A percentile compares a stretch with the other conserved stretches of the same genome.
These are phyloP conservation scores for Conopomorpha cramerella DNA, from an alignment of 1,140 invertebrate genomes.

Conservation along the genomic window DNA sequence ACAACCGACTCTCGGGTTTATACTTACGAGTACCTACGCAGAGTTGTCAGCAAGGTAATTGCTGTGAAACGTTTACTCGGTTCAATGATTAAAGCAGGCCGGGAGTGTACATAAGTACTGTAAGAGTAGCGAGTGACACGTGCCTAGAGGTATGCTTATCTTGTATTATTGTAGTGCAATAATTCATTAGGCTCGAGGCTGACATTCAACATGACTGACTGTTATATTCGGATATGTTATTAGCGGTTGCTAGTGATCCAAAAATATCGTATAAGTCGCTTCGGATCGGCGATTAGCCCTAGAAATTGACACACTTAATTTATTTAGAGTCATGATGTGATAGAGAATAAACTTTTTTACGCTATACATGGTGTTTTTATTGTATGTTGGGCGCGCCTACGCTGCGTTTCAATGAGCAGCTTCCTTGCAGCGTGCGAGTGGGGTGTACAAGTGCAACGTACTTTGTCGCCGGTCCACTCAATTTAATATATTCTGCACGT, in stretches of 20 bases:
- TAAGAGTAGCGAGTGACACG: constrained; percentile 46
- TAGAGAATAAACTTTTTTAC: constrained; percentile 58
- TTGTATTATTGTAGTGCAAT: constrained; percentile 55
- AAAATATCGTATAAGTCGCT: constrained; percentile 12
- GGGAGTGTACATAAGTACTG: no score
- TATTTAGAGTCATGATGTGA: constrained; percentile 53
- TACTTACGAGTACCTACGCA: no score
- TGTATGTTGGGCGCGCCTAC: constrained; percentile 29
- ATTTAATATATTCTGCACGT: constrained; percentile 40
- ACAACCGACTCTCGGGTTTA: no score
- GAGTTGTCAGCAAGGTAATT: no score
- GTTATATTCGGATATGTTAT: constrained; percentile 14
- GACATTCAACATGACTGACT: no score
- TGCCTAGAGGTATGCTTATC: constrained; percentile 54
- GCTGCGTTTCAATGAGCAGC: constrained; percentile 27
- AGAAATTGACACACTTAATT: constrained; percentile 45
- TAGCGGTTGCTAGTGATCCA: background rate
- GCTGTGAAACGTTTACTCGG: no score
- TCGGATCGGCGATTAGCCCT: constrained; percentile 33
- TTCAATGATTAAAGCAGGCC: no score
- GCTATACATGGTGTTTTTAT: constrained; percentile 21
- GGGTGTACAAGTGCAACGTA: background rate
- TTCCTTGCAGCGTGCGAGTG: constrained; percentile 24
- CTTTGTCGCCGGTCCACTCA: constrained; percentile 1
- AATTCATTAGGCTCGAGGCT: no score